phyloP scores from a whole-genome alignment of 2,113 vertebrate genomes.

The Callopanchax toddi region DNA sequence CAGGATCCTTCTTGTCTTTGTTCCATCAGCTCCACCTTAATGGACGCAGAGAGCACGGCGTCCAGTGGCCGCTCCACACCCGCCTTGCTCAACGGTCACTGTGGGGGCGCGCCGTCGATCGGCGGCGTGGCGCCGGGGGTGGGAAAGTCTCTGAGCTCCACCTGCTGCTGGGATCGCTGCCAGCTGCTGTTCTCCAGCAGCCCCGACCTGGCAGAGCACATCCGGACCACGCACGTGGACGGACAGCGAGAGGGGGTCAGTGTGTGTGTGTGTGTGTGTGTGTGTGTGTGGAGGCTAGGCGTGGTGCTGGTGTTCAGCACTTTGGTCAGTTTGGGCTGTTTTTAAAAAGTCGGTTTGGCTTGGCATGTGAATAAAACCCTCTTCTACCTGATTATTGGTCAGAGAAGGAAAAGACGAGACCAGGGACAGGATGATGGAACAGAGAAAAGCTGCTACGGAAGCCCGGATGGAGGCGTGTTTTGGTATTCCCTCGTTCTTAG shows the following conservation, averaged over 20 bases:
- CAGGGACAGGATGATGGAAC: too few species aligned
- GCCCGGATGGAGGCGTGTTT: too few species aligned
- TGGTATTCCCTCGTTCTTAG: too few species aligned
- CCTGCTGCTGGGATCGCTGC: conserved; percentile 97
- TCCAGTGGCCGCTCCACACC: conserved; percentile 98
- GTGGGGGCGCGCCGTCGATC: conserved; percentile 54
- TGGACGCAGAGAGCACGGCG: conserved; percentile 96
- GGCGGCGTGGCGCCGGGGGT: conserved; percentile 70
- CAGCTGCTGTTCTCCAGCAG: conserved; percentile 91
- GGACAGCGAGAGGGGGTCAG: conserved; percentile 94
- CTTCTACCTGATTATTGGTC: too few species aligned
- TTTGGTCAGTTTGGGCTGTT: too few species aligned
- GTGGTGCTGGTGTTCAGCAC: too few species aligned
- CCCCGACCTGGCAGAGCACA: conserved; percentile 96
- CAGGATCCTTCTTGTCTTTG: background rate
- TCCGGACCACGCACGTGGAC: conserved; percentile 92
- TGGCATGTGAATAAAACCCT: too few species aligned
- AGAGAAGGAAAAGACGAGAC: too few species aligned
- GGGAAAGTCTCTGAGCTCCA: conserved; percentile 88
- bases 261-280: conserved; percentile 2
- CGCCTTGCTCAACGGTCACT: conserved; percentile 91
- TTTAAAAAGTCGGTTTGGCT: too few species aligned
- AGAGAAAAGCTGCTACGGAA: too few species aligned
- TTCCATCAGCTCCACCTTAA: conserved; percentile 92
- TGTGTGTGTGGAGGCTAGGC: too few species aligned